phyloP scores from a whole-genome alignment of 2,888 invertebrate species.

The Ashinkailepas kermadecensis region DNA sequence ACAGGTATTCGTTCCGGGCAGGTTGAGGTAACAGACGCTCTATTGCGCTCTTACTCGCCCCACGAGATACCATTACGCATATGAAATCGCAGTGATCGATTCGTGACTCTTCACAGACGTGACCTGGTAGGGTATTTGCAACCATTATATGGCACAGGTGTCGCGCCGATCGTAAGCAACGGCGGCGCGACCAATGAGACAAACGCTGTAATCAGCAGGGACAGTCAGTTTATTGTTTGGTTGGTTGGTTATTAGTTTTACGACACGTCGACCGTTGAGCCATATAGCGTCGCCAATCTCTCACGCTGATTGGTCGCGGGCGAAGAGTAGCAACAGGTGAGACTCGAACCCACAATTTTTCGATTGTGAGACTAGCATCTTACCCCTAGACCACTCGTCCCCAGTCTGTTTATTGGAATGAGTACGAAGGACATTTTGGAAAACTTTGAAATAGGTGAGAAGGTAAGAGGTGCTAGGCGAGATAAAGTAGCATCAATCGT shows the following conservation, averaged over 20 bases:
- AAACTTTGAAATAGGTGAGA: background rate
- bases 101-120: background rate
- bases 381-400: too few relatives aligned
- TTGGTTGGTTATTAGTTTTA: too few relatives aligned
- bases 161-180: background rate
- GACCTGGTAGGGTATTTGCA: background rate
- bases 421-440: background rate
- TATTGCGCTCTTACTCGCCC: background rate
- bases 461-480: background rate
- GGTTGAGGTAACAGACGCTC: background rate
- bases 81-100: background rate
- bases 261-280: too few relatives aligned
- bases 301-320: too few relatives aligned
- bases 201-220: too few relatives aligned
- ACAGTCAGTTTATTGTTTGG: background rate
- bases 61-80: background rate
- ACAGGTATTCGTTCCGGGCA: too few relatives aligned
- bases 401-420: background rate
- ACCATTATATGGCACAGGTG: background rate
- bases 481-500: background rate
- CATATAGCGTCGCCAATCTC: too few relatives aligned
- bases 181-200: background rate
- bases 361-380: too few relatives aligned
- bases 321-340: too few relatives aligned
- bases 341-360: too few relatives aligned